Evolutionary conservation across 2,797 vertebrate genomes (phyloP).

Genomic region (Ataeniobius toweri): DNA sequence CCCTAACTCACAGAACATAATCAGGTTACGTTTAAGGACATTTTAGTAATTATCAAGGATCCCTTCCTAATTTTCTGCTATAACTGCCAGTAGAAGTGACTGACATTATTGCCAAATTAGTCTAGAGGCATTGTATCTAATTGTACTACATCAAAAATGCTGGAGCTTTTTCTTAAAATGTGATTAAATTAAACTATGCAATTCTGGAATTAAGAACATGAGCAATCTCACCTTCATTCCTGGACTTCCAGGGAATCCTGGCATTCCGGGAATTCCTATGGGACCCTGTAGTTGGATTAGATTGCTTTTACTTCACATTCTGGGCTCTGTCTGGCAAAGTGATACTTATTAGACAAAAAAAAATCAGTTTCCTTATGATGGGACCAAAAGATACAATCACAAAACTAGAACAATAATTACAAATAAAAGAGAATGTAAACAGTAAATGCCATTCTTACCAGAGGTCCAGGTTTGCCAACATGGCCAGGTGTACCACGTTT

Average conservation of each 20-base stretch:
- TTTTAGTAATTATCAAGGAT: background rate
- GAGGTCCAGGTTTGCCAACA: constrained; percentile 89
- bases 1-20: constrained; percentile 76
- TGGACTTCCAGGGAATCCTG: constrained; percentile 91
- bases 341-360: background rate
- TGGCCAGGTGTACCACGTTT: constrained; percentile 88
- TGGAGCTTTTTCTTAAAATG: background rate
- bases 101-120: background rate
- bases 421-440: background rate
- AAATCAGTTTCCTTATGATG: too few relatives aligned
- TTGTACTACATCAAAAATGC: background rate
- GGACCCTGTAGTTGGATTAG: constrained; percentile 81
- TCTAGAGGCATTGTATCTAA: background rate
- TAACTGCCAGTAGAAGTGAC: background rate
- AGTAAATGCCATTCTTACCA: constrained; percentile 78
- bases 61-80: background rate
- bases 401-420: background rate
- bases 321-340: background rate
- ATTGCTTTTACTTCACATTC: background rate
- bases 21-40: background rate
- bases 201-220: background rate
- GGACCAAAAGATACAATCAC: too few relatives aligned
- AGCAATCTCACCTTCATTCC: constrained; percentile 87
- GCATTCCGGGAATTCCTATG: constrained; percentile 86
- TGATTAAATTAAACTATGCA: too few relatives aligned